These are phyloP conservation scores for Sphaerophoria rueppellii DNA, from an alignment of 2,888 invertebrate species.

Conservation along the genomic window DNA sequence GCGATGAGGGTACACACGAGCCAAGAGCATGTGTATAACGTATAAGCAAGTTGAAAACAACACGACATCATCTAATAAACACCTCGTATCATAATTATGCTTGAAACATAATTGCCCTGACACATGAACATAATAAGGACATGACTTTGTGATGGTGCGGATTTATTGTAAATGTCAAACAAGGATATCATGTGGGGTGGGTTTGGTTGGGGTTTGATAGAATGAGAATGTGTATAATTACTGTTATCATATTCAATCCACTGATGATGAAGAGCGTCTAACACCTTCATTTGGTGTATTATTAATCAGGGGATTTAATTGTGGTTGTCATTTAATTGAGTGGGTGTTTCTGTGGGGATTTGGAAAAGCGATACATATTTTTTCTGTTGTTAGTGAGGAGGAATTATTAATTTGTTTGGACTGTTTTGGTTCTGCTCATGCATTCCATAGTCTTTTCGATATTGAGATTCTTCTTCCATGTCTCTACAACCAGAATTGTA, in stretches of 20 bases:
- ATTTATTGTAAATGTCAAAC: conserved; percentile 30
- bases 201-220: no score
- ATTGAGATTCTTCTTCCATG: no score
- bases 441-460: no score
- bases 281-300: conserved; percentile 58
- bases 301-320: conserved; percentile 51
- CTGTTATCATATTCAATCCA: conserved; percentile 66
- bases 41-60: background rate
- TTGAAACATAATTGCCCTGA: conserved; percentile 71
- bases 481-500: no score
- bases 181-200: conserved; percentile 25
- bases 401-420: no score
- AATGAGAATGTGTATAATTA: conserved; percentile 59
- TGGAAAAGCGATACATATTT: no score
- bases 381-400: no score
- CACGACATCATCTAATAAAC: conserved; percentile 63
- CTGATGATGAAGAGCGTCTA: conserved; percentile 39
- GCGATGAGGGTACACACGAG: no score
- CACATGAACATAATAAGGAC: conserved; percentile 73
- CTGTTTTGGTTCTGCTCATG: no score
- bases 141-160: conserved; percentile 51
- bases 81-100: conserved; percentile 72
- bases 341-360: background rate
- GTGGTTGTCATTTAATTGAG: background rate
- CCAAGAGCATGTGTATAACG: no score